These are phyloP conservation scores for Mobula hypostoma DNA, from an alignment of 2,113 vertebrate genomes.

Conservation along the genomic window DNA sequence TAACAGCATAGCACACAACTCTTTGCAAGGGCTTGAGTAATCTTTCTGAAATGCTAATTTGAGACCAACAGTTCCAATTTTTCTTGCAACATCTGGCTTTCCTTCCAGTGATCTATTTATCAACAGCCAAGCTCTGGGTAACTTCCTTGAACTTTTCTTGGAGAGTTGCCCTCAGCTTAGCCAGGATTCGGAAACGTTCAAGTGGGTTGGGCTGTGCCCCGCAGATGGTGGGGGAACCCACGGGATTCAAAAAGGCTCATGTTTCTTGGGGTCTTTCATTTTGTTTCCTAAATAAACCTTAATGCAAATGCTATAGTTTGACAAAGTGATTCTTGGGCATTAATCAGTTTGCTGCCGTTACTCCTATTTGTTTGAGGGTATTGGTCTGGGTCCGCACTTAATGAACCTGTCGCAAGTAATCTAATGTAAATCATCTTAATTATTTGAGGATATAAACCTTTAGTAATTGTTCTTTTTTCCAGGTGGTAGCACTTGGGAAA, in stretches of 20 bases:
- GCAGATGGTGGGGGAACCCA: neutral
- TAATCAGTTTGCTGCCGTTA: neutral
- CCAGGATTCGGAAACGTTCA: neutral
- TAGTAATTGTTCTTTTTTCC: conserved; percentile 47
- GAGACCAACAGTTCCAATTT: neutral
- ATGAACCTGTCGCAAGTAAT: conserved; percentile 9
- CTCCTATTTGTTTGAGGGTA: neutral
- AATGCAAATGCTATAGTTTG: neutral
- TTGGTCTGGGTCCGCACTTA: neutral
- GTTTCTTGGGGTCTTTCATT: neutral
- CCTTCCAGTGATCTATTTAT: neutral
- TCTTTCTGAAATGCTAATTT: neutral
- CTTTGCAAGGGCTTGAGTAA: neutral
- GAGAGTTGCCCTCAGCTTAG: neutral
- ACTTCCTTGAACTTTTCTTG: conserved; percentile 11
- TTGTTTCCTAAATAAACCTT: neutral
- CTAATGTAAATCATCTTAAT: conserved; percentile 13
- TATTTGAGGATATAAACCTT: conserved; percentile 17
- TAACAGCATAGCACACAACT: neutral
- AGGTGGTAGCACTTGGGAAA: conserved; percentile 94
- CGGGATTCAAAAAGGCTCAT: neutral
- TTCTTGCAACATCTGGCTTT: neutral
- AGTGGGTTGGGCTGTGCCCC: neutral
- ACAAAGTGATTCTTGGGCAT: neutral
- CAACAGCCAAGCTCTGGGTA: neutral